Evolutionary conservation across 2,888 invertebrate genomes (phyloP).

Genomic region (Holacanthella duospinosa): DNA sequence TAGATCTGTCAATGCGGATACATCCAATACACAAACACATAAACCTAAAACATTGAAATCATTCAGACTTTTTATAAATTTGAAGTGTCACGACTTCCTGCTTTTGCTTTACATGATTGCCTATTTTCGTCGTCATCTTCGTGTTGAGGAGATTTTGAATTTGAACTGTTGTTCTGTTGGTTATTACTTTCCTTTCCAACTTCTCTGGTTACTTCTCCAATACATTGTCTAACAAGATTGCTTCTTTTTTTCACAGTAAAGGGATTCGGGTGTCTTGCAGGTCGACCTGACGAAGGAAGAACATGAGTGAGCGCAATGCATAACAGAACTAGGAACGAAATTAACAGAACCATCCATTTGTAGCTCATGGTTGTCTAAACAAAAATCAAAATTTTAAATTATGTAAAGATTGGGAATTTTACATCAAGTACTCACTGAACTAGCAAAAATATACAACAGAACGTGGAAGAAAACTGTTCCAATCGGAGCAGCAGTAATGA

Average conservation of each 20-base stretch:
- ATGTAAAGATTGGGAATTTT: neutral
- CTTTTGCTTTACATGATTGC: no score
- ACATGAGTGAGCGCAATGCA: conserved; percentile 11
- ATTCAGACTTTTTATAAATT: neutral
- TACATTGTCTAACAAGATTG: neutral
- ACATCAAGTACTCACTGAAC: conserved; percentile 5
- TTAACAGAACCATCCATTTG: conserved; percentile 12
- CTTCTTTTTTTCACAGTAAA: neutral
- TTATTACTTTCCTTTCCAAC: no score
- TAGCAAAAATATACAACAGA: conserved; percentile 9
- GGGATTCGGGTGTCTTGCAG: neutral
- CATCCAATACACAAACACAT: conserved; percentile 29
- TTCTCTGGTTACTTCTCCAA: no score
- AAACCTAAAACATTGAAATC: conserved; percentile 13
- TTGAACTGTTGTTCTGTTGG: no score
- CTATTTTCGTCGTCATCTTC: no score
- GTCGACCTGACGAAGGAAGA: neutral
- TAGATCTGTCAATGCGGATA: conserved; percentile 20
- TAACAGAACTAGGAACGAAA: conserved; percentile 9
- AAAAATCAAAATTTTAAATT: neutral
- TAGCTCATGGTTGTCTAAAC: conserved; percentile 11
- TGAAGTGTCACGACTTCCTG: no score
- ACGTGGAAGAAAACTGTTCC: conserved; percentile 16
- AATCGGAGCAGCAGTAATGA: conserved; percentile 4
- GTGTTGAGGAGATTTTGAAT: no score